Evolutionary conservation across 2,797 vertebrate species (phyloP), one percentile per base, ranked within the genome.

Genomic region (Crax fasciolata): DNA sequence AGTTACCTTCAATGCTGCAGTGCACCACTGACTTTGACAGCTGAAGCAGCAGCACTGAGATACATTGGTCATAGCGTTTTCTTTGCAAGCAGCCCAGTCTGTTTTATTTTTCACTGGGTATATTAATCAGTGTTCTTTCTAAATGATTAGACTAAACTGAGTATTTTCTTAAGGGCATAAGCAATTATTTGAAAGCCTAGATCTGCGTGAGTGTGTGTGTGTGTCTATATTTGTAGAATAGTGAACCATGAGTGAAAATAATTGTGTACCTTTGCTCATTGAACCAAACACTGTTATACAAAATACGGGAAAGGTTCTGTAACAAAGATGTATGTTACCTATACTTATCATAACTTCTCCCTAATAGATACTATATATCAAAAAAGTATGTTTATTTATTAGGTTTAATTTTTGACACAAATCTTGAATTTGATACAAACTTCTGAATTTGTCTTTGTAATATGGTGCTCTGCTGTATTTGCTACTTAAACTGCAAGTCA

Each of bases 1-100:
- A 98, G 98, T 98, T 98, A 97, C 97, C 92, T 96, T 97, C 97
- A 97, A 51, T 97, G 95, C 97, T 98, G 97, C 97, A 98, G 94
- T 97, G 97, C 98, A 97, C 97, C 97, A 98, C 94, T 97, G 95
- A 95, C 94, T 97, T 96, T 98, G 98, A 98, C 97, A 97, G 96
- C 97, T 97, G 81, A 97, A 97, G 94, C 89, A 71, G 96, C 70
- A 94, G 92, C 90, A 62, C 84, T 95, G 97, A 98, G 86, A 95
- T 96, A n/a, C n/a, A 97, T 79, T 86, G 94, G 95, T 91, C 70
- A 28, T 38, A 92, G 78, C 74, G 82, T 92, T 97, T 96, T 76
- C 78, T 94, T 94, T 90, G 63, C 89, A 95, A 97, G 75, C 59
- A 87, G 72, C 87, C 96, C 97, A 96, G 61, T 94, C 72, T 89